Base-by-base conservation (phyloP, 92 coral and sea anemone species). In the Paragorgia papillata region DNA sequence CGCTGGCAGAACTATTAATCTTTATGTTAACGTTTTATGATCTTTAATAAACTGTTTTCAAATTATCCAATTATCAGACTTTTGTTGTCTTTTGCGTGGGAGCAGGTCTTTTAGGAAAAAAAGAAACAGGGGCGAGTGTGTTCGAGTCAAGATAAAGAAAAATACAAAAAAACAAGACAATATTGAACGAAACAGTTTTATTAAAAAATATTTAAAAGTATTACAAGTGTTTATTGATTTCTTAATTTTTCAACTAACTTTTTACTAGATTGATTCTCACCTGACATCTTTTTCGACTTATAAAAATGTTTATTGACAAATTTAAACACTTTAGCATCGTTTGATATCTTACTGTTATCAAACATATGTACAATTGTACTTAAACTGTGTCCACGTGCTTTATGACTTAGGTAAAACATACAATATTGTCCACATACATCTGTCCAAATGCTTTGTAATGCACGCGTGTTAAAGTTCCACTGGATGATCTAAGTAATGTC, bases 351-450 rank as follows among this genome's bases (percentile, higher is more conserved):
- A 17, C 17, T n/a, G 17, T 51, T 51, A 17, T 22, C 26, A 51
- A 51, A 51, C 26, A 51, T 17, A 5, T 51, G 6, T 22, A 51
- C 73, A 21, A 66, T 66, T 19, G 7, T 66, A 3, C 46, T 19
- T 41, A 77, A 39, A 26, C 70, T 55, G 2, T 34, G 49, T 18
- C 70, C 51, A 17, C 70, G 43, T 31, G 61, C 62, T 55, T 76
- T 25, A 15, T 56, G 70, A 28, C 70, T 40, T 1, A 66, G 56
- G 21, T 40, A 66, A 27, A 66, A 66, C 22, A 66, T 13, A 10
- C 73, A 66, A 27, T 35, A 66, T 17, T 39, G 73, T 21, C 73
- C 73, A 25, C 73, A 66, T 3, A 66, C 73, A 22, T 66, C 54
- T 4, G 73, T 14, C 73, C 73, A 66, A 43, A 2, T 1, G 22